A percentile compares a stretch with the other conserved stretches of the same genome.
These are phyloP conservation scores for Naso thynnoides DNA, from an alignment of 2,797 vertebrate genomes.

Conservation along the genomic window DNA sequence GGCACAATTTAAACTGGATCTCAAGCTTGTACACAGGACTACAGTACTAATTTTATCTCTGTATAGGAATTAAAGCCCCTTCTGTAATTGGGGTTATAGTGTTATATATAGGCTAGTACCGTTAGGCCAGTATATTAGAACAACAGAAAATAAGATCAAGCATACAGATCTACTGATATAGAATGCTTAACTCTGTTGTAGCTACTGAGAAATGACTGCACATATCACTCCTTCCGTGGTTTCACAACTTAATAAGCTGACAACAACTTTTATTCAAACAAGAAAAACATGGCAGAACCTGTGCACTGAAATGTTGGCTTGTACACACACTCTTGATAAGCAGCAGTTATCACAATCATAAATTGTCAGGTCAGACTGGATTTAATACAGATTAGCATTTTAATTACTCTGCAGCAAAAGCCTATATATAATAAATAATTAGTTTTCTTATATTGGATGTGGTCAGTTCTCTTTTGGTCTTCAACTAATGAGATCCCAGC, in stretches of 20 bases:
- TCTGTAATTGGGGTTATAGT: too few relatives aligned
- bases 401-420: conserved; percentile 19
- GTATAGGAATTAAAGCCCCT: too few relatives aligned
- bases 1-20: too few relatives aligned
- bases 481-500: background rate
- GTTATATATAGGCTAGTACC: too few relatives aligned
- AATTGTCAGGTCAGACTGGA: conserved; percentile 16
- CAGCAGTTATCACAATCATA: conserved; percentile 13
- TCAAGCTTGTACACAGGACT: too few relatives aligned
- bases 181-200: background rate
- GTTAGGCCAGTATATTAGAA: background rate
- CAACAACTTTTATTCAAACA: conserved; percentile 52
- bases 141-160: background rate
- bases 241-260: conserved; percentile 44
- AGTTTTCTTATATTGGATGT: conserved; percentile 6
- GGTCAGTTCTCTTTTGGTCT: background rate
- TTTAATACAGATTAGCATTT: conserved; percentile 24
- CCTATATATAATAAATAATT: conserved; percentile 11
- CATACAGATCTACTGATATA: background rate
- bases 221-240: conserved; percentile 11
- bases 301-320: conserved; percentile 22
- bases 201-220: conserved; percentile 16
- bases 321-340: conserved; percentile 24
- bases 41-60: too few relatives aligned
- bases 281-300: conserved; percentile 13